These are phyloP conservation scores for Otis tarda DNA, from an alignment of 2,113 vertebrate species.

Conservation along the genomic window DNA sequence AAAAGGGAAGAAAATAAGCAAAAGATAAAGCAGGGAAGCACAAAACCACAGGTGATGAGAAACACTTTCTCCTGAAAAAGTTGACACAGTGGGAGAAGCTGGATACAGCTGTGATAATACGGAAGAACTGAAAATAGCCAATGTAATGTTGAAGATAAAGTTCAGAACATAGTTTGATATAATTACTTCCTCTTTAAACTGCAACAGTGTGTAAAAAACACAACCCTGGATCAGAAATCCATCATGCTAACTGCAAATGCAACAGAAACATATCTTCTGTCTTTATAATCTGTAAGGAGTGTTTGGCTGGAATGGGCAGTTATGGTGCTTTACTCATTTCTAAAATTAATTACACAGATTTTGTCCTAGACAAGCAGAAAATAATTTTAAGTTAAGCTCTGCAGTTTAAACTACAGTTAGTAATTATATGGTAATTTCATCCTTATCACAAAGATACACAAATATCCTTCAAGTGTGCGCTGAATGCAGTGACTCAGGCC, in stretches of 20 bases:
- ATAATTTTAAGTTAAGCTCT: neutral
- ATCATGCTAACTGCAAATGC: neutral
- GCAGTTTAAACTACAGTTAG: constrained; percentile 4
- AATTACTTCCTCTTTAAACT: neutral
- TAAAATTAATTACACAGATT: constrained; percentile 13
- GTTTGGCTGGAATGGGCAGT: neutral
- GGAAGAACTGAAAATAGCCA: neutral
- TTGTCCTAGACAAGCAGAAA: constrained; percentile 11
- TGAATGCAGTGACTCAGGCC: neutral
- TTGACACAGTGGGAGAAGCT: neutral
- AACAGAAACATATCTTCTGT: neutral
- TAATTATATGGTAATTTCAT: neutral
- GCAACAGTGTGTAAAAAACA: neutral
- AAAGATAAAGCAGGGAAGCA: neutral
- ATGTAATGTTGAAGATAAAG: neutral
- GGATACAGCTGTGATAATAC: neutral
- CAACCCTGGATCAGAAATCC: neutral
- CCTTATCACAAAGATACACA: neutral
- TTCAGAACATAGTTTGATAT: neutral
- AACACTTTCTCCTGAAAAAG: neutral
- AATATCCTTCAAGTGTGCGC: neutral
- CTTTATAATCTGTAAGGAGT: neutral
- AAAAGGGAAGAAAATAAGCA: neutral
- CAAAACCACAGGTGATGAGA: neutral
- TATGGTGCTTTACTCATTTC: neutral